Evolutionary conservation across 2,888 invertebrate genomes (phyloP), one percentile per base, ranked within the genome.

Genomic region (Sinodicranocentrus sp.): DNA sequence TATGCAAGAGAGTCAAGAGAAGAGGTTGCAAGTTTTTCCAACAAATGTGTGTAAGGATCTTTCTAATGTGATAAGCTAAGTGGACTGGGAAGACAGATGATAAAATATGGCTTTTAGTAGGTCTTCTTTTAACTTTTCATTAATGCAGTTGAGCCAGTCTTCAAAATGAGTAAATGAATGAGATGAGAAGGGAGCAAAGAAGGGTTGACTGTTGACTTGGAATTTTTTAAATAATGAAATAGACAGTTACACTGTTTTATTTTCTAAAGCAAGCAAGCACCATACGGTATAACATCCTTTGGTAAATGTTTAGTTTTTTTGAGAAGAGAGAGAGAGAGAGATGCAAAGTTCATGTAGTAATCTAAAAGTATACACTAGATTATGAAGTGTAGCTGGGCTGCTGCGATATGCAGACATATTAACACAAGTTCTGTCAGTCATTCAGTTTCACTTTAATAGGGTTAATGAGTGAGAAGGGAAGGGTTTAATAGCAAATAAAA

Each of bases 341-440:
- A n/a, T n/a, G n/a, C n/a, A n/a, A n/a, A n/a, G n/a, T n/a, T n/a
- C n/a, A n/a, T n/a, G n/a, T n/a, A n/a, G n/a, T n/a, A n/a, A n/a
- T n/a, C n/a, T n/a, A n/a, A n/a, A 39, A 39, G 39, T 13, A 39
- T 39, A 39, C 39, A 39, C 13, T 39, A 13, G 39, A 8, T 39
- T 8, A 39, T 5, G 5, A 5, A 39, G 39, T 8, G 39, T 39
- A 39, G 5, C 13, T 39, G 39, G n/a, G n/a, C n/a, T n/a, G n/a
- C n/a, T 39, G 39, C 13, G 13, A 39, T 5, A 39, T 8, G n/a
- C n/a, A n/a, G n/a, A n/a, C n/a, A n/a, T n/a, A n/a, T n/a, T n/a
- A n/a, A 52, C 52, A 52, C 52, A 52, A 52, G 52, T 52, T 52
- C 52, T 52, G 52, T 52, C 52, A 52, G 52, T 52, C 52, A 52